Evolutionary conservation across 2,113 vertebrate species (phyloP).

Genomic region (Motacilla alba): DNA sequence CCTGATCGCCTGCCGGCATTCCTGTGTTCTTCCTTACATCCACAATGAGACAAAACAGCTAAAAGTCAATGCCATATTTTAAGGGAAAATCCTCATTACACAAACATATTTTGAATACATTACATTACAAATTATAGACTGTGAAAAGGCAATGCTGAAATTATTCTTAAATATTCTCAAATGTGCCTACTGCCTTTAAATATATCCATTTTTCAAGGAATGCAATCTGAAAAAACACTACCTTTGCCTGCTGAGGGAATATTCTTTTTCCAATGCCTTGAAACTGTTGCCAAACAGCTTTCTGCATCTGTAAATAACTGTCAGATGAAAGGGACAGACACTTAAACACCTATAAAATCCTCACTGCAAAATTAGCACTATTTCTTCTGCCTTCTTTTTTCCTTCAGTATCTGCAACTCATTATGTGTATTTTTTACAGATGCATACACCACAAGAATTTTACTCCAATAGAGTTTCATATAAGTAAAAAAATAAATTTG

Average conservation of each 20-base stretch:
- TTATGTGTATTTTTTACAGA: background rate
- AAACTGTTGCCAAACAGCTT: background rate
- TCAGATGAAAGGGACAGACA: background rate
- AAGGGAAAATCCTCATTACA: background rate
- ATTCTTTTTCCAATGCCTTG: background rate
- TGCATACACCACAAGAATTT: background rate
- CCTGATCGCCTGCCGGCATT: background rate
- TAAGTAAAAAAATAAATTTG: background rate
- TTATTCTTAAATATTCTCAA: background rate
- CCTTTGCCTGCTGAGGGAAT: background rate
- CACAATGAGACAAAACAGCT: background rate
- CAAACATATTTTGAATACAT: background rate
- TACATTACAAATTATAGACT: background rate
- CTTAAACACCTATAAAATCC: background rate
- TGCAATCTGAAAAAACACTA: background rate
- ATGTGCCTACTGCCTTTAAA: background rate
- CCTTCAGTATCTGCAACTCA: background rate
- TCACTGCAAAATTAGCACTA: background rate
- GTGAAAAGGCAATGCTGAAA: background rate
- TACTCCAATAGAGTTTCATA: background rate
- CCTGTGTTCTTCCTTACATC: background rate
- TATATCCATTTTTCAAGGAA: background rate
- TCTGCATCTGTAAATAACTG: background rate
- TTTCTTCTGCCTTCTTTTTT: background rate
- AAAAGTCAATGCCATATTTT: background rate